Evolutionary conservation across 2,113 vertebrate genomes (phyloP).

Genomic region (Campylorhamphus procurvoides): DNA sequence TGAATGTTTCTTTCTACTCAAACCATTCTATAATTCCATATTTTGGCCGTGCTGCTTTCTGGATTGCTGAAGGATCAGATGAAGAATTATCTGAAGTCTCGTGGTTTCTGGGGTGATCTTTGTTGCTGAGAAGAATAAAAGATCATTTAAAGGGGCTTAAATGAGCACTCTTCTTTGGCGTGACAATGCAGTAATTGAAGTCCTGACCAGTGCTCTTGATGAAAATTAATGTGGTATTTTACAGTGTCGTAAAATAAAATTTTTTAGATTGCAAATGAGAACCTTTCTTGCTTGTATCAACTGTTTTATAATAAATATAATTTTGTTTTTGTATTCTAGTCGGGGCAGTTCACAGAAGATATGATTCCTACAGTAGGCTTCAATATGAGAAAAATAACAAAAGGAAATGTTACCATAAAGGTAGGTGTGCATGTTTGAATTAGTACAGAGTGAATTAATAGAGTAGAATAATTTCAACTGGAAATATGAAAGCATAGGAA

Average conservation of each 20-base stretch:
- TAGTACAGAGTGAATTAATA: background rate
- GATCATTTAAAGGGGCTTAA: background rate
- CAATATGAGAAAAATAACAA: slow-evolving; percentile 85
- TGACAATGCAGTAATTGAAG: slow-evolving; percentile 28
- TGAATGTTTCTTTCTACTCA: background rate
- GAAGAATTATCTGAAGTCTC: background rate
- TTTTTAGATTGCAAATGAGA: background rate
- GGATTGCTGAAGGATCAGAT: background rate
- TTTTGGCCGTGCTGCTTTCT: background rate
- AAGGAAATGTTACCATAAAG: slow-evolving; percentile 73
- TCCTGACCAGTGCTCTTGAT: background rate
- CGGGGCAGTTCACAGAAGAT: slow-evolving; percentile 89
- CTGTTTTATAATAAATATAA: slow-evolving; percentile 41
- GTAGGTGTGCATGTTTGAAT: slow-evolving; percentile 38
- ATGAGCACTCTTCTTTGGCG: background rate
- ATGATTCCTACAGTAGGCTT: slow-evolving; percentile 91
- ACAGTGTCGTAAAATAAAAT: background rate
- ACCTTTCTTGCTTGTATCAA: background rate
- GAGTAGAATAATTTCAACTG: background rate
- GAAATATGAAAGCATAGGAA: background rate
- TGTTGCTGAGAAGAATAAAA: slow-evolving; percentile 15
- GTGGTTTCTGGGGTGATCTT: slow-evolving; percentile 21
- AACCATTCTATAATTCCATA: background rate
- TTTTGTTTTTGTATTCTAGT: slow-evolving; percentile 64
- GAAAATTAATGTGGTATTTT: background rate